phyloP scores from a whole-genome alignment of 2,888 invertebrate genomes.

The Lycocerus yunnanus region DNA sequence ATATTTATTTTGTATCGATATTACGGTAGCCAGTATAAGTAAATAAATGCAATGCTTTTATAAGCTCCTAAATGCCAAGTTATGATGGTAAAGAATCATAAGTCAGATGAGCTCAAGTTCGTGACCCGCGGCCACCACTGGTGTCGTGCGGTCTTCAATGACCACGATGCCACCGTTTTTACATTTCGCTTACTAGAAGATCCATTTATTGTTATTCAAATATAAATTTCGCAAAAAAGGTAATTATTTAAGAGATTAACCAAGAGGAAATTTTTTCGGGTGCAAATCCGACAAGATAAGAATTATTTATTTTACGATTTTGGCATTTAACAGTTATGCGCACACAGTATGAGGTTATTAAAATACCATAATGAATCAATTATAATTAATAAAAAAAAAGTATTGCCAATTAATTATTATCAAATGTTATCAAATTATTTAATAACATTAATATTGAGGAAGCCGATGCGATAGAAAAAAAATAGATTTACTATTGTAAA shows the following conservation, averaged over 20 bases:
- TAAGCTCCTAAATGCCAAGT: constrained; percentile 33
- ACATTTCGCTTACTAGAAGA: constrained; percentile 13
- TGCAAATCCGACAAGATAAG: background rate
- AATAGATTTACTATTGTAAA: background rate
- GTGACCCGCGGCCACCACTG: constrained; percentile 43
- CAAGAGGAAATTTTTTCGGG: background rate
- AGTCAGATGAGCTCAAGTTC: constrained; percentile 38
- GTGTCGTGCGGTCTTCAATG: constrained; percentile 43
- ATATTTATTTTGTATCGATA: background rate
- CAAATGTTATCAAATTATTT: background rate
- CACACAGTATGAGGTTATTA: background rate
- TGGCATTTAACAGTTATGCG: background rate
- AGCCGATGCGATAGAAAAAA: background rate
- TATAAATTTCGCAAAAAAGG: background rate
- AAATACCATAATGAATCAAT: constrained; percentile 2
- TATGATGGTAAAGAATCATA: constrained; percentile 34
- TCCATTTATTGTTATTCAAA: constrained; percentile 7
- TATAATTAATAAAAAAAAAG: constrained; percentile 3
- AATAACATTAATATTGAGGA: background rate
- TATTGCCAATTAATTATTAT: background rate
- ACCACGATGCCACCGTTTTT: constrained; percentile 40
- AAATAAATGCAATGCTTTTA: constrained; percentile 22
- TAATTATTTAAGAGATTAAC: background rate
- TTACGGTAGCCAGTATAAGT: constrained; percentile 15
- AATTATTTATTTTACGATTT: background rate